phyloP scores from a whole-genome alignment of 1,140 invertebrate genomes.

The Acyrthosiphon pisum region DNA sequence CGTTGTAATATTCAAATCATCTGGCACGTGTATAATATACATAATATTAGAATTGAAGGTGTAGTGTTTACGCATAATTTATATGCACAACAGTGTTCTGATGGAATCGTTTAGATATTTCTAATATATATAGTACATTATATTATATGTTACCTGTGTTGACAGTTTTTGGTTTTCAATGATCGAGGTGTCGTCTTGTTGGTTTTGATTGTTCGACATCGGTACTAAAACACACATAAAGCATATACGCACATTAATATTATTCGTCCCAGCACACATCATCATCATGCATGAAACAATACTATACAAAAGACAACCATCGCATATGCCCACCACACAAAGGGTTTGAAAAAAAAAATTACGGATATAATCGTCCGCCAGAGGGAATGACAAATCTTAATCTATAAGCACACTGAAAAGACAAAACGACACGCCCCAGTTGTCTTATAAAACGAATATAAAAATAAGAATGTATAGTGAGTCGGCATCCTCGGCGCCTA shows the following conservation, averaged over 20 bases:
- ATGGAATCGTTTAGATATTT: neutral
- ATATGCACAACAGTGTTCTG: neutral
- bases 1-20: neutral
- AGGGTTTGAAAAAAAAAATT: constrained; percentile 16
- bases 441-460: constrained; percentile 30
- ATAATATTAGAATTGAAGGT: neutral
- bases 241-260: neutral
- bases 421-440: constrained; percentile 25
- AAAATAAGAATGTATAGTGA: constrained; percentile 5
- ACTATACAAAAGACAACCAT: neutral
- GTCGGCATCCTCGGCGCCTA: neutral
- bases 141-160: constrained; percentile 28
- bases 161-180: constrained; percentile 42
- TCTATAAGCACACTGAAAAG: neutral
- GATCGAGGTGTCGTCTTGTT: constrained; percentile 31
- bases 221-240: constrained; percentile 42
- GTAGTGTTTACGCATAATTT: neutral
- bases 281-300: neutral
- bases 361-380: neutral
- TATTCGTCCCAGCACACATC: neutral
- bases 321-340: neutral
- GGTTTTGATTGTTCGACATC: constrained; percentile 56
- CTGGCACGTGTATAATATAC: neutral
- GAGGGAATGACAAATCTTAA: constrained; percentile 1
- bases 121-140: neutral